Evolutionary conservation across 2,888 invertebrate genomes (phyloP).

Genomic region (Cephus pulcher): DNA sequence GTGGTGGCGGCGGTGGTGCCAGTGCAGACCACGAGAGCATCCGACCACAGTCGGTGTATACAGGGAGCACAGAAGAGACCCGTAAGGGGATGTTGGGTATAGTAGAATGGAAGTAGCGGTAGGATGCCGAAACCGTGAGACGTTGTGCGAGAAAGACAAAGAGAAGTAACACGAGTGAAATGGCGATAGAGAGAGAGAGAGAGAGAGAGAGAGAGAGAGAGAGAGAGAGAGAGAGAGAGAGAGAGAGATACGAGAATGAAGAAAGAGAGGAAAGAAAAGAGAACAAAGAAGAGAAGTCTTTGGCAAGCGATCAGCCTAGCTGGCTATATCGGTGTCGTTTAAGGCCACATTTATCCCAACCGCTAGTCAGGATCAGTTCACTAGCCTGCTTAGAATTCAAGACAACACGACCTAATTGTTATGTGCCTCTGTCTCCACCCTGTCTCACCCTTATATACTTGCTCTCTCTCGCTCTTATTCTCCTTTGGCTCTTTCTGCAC

Average conservation of each 20-base stretch:
- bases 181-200: constrained; percentile 26
- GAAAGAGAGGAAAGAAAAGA: constrained; percentile 22
- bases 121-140: not conserved
- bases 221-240: constrained; percentile 10
- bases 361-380: constrained; percentile 59
- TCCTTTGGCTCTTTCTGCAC: constrained; percentile 16
- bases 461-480: constrained; percentile 22
- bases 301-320: constrained; percentile 61
- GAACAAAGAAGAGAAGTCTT: constrained; percentile 38
- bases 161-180: constrained; percentile 9
- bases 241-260: constrained; percentile 27
- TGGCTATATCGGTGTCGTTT: constrained; percentile 64
- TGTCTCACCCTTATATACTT: constrained; percentile 18
- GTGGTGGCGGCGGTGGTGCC: not conserved
- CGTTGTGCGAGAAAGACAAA: not conserved
- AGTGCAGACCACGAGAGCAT: not conserved
- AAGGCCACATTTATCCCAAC: constrained; percentile 61
- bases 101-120: not conserved
- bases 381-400: constrained; percentile 66
- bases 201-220: constrained; percentile 24
- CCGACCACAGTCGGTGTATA: not conserved
- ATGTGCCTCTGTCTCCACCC: constrained; percentile 47
- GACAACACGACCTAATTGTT: constrained; percentile 66
- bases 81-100: not conserved
- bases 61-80: not conserved